These are phyloP conservation scores for Bostrychus sinensis DNA, from an alignment of 2,113 vertebrate genomes.

Conservation along the genomic window DNA sequence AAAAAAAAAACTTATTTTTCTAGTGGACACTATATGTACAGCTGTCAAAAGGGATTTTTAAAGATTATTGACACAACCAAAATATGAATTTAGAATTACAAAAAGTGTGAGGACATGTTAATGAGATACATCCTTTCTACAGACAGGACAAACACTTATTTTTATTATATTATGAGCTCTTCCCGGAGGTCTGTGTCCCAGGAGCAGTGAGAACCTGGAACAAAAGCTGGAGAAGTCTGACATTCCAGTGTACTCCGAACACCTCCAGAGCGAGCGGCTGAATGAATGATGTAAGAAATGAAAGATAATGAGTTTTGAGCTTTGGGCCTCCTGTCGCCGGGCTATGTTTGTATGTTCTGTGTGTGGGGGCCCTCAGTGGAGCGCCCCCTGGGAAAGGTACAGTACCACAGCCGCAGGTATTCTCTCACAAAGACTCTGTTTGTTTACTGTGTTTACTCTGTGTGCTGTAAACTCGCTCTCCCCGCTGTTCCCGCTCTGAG, in stretches of 20 bases:
- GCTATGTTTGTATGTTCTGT: conserved; percentile 45
- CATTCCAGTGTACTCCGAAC: conserved; percentile 10
- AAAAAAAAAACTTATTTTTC: no score
- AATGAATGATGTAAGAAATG: conserved; percentile 39
- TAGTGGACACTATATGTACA: no score
- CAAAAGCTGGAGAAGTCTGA: neutral
- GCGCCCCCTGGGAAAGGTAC: conserved; percentile 36
- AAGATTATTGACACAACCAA: no score
- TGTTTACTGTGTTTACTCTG: conserved; percentile 40
- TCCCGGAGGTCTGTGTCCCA: no score
- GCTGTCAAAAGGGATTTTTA: no score
- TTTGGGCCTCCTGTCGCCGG: conserved; percentile 58
- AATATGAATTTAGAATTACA: no score
- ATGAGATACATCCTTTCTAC: no score
- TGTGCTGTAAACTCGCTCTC: neutral
- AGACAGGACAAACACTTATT: no score
- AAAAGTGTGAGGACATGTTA: no score
- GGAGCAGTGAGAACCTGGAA: no score
- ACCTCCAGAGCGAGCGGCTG: conserved; percentile 41
- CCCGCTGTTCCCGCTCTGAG: conserved; percentile 31
- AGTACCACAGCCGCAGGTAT: conserved; percentile 69
- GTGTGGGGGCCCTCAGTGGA: conserved; percentile 58
- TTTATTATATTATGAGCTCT: no score
- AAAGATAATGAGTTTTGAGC: conserved; percentile 47
- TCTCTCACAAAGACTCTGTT: conserved; percentile 64